Evolutionary conservation across 1,140 invertebrate species (phyloP).

Genomic region (Camponotus pennsylvanicus): DNA sequence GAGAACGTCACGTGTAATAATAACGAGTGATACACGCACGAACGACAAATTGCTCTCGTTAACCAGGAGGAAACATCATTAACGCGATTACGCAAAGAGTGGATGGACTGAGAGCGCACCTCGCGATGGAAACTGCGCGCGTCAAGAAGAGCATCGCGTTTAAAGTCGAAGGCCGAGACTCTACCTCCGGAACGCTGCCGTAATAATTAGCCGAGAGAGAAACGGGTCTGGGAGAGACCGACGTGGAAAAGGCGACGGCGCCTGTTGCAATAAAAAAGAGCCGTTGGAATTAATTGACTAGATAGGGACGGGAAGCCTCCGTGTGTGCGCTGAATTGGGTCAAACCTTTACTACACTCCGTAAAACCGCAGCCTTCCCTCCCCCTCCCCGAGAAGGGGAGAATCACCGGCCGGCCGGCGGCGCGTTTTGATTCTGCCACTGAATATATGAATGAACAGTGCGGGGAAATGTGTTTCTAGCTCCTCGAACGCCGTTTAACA

Average conservation of each 20-base stretch:
- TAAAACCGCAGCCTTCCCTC: not conserved
- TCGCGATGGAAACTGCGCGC: slow-evolving; percentile 23
- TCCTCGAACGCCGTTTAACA: slow-evolving; percentile 9
- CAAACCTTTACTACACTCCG: slow-evolving; percentile 15
- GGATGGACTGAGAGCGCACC: not conserved
- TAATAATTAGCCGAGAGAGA: slow-evolving; percentile 50
- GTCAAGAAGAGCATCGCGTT: slow-evolving; percentile 1
- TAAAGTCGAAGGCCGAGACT: slow-evolving; percentile 28
- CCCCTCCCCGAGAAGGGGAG: not conserved
- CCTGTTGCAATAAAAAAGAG: slow-evolving; percentile 63
- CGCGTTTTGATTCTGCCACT: slow-evolving; percentile 15
- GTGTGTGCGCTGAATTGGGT: slow-evolving; percentile 64
- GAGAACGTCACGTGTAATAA: not conserved
- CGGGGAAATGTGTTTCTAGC: slow-evolving; percentile 33
- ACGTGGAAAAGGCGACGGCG: slow-evolving; percentile 54
- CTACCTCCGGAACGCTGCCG: not conserved
- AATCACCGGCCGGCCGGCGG: not conserved
- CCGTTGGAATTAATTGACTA: slow-evolving; percentile 71
- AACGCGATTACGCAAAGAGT: slow-evolving; percentile 49
- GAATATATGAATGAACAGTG: slow-evolving; percentile 38
- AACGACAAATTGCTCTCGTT: slow-evolving; percentile 52
- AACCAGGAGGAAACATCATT: slow-evolving; percentile 44
- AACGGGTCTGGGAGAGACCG: slow-evolving; percentile 52
- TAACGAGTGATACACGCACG: not conserved
- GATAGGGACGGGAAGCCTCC: slow-evolving; percentile 44